These are phyloP conservation scores for Mastigias papua DNA, from an alignment of 30 jellyfish, hydroid and myxozoan species.

Conservation along the genomic window DNA sequence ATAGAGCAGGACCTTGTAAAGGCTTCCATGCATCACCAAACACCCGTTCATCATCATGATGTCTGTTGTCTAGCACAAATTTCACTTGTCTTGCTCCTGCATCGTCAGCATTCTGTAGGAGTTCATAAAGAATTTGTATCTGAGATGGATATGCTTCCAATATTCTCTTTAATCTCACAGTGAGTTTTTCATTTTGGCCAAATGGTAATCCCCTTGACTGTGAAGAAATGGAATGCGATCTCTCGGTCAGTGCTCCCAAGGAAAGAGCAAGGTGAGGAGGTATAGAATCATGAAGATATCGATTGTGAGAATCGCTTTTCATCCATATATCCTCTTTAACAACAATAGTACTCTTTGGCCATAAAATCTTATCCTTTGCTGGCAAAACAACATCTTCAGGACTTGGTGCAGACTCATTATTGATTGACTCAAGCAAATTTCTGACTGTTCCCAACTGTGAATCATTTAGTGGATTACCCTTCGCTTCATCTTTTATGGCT, in stretches of 20 bases:
- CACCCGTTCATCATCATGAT: slow-evolving; percentile 35
- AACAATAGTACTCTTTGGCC: background rate
- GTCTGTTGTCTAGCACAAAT: slow-evolving; percentile 64
- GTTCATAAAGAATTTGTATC: slow-evolving; percentile 64
- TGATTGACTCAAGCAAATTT: slow-evolving; percentile 49
- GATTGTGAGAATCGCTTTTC: slow-evolving; percentile 2
- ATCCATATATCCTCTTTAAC: slow-evolving; percentile 70
- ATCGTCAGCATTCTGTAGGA: slow-evolving; percentile 93
- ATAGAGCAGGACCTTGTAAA: slow-evolving; percentile 87
- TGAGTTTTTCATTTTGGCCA: slow-evolving; percentile 82
- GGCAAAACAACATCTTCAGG: slow-evolving; percentile 52
- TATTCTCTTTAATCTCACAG: slow-evolving; percentile 76
- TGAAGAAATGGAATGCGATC: slow-evolving; percentile 32
- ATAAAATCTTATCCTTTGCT: slow-evolving; percentile 29
- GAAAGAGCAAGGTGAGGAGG: slow-evolving; percentile 44
- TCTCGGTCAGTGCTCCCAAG: slow-evolving; percentile 62
- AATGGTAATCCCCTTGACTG: slow-evolving; percentile 40
- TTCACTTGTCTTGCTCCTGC: slow-evolving; percentile 85
- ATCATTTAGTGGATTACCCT: background rate
- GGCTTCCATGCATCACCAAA: slow-evolving; percentile 80
- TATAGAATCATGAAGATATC: slow-evolving; percentile 40
- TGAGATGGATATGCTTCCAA: slow-evolving; percentile 73
- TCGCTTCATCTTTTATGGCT: slow-evolving; percentile 1
- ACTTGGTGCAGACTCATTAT: background rate
- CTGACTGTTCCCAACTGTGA: slow-evolving; percentile 35